phyloP scores from a whole-genome alignment of 2,888 invertebrate genomes.

The Ophion ellenae region DNA sequence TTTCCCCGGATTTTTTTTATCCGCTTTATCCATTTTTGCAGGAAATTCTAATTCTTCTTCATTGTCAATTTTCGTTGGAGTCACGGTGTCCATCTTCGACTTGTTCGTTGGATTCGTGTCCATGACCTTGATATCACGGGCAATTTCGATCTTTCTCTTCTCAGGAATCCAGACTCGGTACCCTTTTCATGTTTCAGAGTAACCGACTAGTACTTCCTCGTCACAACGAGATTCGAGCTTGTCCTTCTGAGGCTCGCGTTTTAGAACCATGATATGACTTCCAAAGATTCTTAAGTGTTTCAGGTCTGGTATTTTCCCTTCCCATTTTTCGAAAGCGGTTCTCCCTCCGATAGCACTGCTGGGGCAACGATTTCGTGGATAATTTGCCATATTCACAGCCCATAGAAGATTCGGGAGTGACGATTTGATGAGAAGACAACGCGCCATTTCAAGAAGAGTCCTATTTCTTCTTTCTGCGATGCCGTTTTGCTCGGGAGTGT shows the following conservation, averaged over 20 bases:
- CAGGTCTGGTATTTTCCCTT: neutral
- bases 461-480: neutral
- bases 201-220: neutral
- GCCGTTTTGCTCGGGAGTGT: conserved; percentile 10
- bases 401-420: neutral
- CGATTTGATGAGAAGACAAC: neutral
- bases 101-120: no score
- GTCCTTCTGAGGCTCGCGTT: neutral
- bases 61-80: no score
- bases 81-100: neutral
- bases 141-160: neutral
- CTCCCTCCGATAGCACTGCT: neutral
- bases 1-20: no score
- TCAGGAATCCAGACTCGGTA: neutral
- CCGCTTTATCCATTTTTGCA: no score
- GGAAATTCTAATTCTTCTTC: no score
- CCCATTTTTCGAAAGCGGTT: neutral
- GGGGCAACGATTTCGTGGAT: neutral
- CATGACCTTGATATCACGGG: neutral
- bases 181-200: neutral
- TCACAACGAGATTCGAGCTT: neutral
- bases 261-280: neutral
- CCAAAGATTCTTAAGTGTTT: neutral
- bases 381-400: neutral
- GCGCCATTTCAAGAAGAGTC: neutral